A percentile compares a stretch with the other conserved stretches of the same genome.
Conservation (phyloP, 2,113 vertebrate species). For the Drymodes brunneopygia region DNA sequence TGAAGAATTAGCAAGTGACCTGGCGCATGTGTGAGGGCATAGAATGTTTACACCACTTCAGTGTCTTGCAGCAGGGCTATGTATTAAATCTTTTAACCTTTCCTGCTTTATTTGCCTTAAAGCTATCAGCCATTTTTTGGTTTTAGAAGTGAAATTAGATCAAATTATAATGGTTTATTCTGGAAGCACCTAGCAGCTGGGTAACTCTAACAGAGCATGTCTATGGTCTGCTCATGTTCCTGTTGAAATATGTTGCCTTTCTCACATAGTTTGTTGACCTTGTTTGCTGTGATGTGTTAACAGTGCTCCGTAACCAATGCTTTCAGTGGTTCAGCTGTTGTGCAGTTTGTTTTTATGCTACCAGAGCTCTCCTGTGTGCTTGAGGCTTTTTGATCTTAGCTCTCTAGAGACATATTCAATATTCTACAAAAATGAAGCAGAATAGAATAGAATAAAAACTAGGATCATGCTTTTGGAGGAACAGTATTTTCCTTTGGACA, state of each 20-base stretch:
- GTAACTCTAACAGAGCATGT: neutral
- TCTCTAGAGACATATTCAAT: neutral
- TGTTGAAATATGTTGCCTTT: neutral
- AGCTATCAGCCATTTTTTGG: neutral
- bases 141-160: neutral
- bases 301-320: neutral
- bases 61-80: neutral
- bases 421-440: constrained; percentile 12
- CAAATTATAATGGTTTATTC: neutral
- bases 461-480: neutral
- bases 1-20: neutral
- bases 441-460: neutral
- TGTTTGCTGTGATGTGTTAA: neutral
- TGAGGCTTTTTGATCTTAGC: constrained; percentile 29
- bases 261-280: neutral
- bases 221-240: neutral
- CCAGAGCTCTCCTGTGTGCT: neutral
- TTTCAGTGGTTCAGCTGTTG: neutral
- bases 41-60: neutral
- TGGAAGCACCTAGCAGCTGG: neutral
- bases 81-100: neutral
- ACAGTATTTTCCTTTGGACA: neutral
- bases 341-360: neutral
- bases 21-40: neutral
- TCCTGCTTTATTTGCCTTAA: neutral